Percentiles rank a stretch among this genome's conserved stretches.
Conservation (phyloP, 2,797 vertebrate genomes). For the Dendrocincla fuliginosa region DNA sequence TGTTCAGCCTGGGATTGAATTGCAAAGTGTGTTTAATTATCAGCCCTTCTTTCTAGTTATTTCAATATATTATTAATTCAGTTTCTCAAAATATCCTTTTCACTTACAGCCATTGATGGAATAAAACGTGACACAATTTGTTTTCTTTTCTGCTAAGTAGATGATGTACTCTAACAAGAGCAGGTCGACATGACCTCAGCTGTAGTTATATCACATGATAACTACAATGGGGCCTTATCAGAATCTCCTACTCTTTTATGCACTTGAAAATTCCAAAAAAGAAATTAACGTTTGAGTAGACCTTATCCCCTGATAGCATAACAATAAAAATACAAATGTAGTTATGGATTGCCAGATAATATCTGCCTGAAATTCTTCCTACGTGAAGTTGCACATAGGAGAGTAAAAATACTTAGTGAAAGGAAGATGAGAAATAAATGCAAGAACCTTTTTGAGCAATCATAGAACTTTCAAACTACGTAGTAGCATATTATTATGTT, state of each 20-base stretch:
- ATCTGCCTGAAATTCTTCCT: conserved; percentile 15
- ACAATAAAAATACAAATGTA: conserved; percentile 11
- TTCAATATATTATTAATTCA: conserved; percentile 73
- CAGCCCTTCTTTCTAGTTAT: conserved; percentile 62
- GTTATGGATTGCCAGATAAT: conserved; percentile 4
- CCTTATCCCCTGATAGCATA: conserved; percentile 53
- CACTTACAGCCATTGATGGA: conserved; percentile 63
- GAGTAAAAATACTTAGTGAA: neutral
- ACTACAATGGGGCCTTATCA: conserved; percentile 69
- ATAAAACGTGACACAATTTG: conserved; percentile 74
- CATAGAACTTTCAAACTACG: neutral
- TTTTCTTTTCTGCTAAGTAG: conserved; percentile 75
- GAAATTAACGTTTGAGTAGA: conserved; percentile 26
- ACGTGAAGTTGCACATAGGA: neutral
- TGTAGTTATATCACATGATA: conserved; percentile 68
- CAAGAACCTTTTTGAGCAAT: neutral
- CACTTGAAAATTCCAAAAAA: conserved; percentile 49
- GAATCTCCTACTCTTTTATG: conserved; percentile 59
- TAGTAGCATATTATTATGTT: neutral
- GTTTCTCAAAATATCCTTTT: conserved; percentile 71
- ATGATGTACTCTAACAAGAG: conserved; percentile 66
- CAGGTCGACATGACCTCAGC: conserved; percentile 77
- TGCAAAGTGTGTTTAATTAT: conserved; percentile 68
- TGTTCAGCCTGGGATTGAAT: conserved; percentile 60
- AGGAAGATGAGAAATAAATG: conserved; percentile 11